Conservation (phyloP, 2,797 vertebrate genomes). For the Zalophus californianus region DNA sequence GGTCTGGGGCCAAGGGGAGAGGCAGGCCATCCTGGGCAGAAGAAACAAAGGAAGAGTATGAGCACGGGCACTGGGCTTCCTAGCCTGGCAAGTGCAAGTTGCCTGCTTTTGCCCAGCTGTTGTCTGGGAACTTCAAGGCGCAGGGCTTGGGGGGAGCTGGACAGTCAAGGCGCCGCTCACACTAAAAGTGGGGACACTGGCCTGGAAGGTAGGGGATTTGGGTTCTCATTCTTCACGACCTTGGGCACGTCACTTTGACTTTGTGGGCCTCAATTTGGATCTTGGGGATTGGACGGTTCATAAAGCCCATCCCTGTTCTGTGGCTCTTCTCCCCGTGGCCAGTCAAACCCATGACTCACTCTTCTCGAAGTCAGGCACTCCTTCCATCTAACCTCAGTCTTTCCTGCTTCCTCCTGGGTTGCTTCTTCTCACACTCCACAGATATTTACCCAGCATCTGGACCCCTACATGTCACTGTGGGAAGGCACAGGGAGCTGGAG, state of each 20-base stretch:
- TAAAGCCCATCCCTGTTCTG: neutral
- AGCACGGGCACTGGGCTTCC: neutral
- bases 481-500: neutral
- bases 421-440: conserved; percentile 30
- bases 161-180: neutral
- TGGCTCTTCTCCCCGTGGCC: neutral
- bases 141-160: neutral
- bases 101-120: neutral
- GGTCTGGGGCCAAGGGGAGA: neutral
- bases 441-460: conserved; percentile 27
- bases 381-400: conserved; percentile 53
- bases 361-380: conserved; percentile 8
- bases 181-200: neutral
- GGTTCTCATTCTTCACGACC: neutral
- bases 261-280: neutral
- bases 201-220: conserved; percentile 13
- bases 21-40: conserved; percentile 1
- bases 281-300: neutral
- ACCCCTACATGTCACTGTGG: neutral
- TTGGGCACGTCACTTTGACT: conserved; percentile 13
- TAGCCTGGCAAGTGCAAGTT: neutral
- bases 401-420: conserved; percentile 46
- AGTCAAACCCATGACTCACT: conserved; percentile 36
- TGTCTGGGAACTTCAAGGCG: neutral
- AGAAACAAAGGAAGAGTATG: conserved; percentile 47